Evolutionary conservation across 64 coral and sea anemone genomes (phyloP).

Genomic region (Stylophora pistillata): DNA sequence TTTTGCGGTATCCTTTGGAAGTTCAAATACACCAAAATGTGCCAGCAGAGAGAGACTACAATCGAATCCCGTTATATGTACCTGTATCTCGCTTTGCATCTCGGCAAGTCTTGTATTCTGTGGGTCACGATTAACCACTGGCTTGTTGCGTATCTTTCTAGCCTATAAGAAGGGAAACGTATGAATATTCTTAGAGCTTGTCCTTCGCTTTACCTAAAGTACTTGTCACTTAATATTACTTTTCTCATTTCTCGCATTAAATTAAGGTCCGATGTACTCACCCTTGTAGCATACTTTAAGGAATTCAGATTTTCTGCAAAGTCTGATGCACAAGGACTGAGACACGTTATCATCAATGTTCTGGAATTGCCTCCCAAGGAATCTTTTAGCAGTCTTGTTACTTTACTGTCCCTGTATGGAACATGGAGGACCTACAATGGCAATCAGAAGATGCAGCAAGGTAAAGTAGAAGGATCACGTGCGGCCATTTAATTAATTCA

Average conservation of each 20-base stretch:
- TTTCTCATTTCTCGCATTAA: background rate
- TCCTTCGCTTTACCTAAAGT: no score
- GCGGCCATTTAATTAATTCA: no score
- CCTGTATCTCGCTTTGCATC: slow-evolving; percentile 97
- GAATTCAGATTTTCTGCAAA: slow-evolving; percentile 98
- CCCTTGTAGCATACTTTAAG: slow-evolving; percentile 95
- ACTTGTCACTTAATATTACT: no score
- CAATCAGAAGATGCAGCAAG: no score
- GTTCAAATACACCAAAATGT: no score
- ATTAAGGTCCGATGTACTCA: slow-evolving; percentile 15
- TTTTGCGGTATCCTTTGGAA: no score
- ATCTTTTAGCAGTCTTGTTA: slow-evolving; percentile 89
- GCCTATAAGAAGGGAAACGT: slow-evolving; percentile 49
- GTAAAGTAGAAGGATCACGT: no score
- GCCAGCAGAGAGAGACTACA: no score
- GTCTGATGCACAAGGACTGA: slow-evolving; percentile 92
- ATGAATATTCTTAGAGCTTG: background rate
- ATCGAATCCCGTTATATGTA: no score
- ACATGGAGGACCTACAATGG: slow-evolving; percentile 62
- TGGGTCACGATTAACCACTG: slow-evolving; percentile 95
- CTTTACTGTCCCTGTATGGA: slow-evolving; percentile 97
- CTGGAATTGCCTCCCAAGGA: slow-evolving; percentile 92
- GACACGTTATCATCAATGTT: slow-evolving; percentile 91
- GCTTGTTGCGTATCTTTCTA: slow-evolving; percentile 92
- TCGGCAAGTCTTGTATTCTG: slow-evolving; percentile 87